Evolutionary conservation across 1,140 invertebrate species (phyloP).

Genomic region (Oryctes rhinoceros): DNA sequence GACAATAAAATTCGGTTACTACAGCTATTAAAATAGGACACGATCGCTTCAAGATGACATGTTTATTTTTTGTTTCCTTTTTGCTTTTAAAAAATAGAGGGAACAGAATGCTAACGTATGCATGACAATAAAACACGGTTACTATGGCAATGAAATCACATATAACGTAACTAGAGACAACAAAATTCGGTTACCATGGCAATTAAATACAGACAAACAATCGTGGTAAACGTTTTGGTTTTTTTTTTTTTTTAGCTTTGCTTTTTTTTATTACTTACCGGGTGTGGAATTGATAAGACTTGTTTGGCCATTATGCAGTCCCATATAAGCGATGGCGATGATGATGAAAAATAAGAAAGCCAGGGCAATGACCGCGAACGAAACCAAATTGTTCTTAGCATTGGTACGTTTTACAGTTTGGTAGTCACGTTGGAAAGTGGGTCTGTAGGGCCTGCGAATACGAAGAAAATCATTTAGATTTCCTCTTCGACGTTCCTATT

Average conservation of each 20-base stretch:
- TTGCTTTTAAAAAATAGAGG: too few species aligned
- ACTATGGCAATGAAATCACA: not conserved
- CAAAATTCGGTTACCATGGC: not conserved
- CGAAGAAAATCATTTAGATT: constrained; percentile 41
- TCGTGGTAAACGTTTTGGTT: too few species aligned
- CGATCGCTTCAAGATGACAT: too few species aligned
- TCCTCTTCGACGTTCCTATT: too few species aligned
- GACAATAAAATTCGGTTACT: too few species aligned
- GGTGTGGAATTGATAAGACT: constrained; percentile 44
- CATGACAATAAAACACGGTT: not conserved
- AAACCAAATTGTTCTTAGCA: constrained; percentile 71
- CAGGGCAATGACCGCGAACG: constrained; percentile 68
- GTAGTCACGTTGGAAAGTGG: constrained; percentile 61
- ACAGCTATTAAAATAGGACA: too few species aligned
- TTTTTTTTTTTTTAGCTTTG: too few species aligned
- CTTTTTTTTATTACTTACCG: constrained; percentile 50
- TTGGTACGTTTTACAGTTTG: constrained; percentile 63
- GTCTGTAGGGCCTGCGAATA: constrained; percentile 49
- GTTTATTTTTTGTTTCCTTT: too few species aligned
- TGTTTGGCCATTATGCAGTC: constrained; percentile 60
- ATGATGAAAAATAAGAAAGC: constrained; percentile 72
- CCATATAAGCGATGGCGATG: constrained; percentile 73
- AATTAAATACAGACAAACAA: not conserved
- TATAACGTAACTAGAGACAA: not conserved
- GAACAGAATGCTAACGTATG: too few species aligned